phyloP scores from a whole-genome alignment of 2,113 vertebrate species.

The Hippopotamus amphibius region DNA sequence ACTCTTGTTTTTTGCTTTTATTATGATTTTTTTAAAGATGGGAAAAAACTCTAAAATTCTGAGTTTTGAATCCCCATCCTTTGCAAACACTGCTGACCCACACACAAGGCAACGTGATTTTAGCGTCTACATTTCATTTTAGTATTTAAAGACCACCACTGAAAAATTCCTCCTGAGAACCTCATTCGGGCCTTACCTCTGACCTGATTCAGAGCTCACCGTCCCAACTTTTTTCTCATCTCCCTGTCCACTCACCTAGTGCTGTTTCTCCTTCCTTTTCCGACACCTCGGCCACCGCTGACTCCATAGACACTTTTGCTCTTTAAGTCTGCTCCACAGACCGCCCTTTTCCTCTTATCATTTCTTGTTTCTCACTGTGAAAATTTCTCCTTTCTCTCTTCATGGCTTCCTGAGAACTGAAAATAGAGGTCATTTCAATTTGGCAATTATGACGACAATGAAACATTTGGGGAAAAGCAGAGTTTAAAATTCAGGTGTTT shows the following conservation, averaged over 20 bases:
- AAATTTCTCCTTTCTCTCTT: conserved; percentile 41
- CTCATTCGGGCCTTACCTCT: not conserved
- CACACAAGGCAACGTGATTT: not conserved
- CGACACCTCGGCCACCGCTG: fast-evolving
- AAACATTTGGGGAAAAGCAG: conserved; percentile 27
- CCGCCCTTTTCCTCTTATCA: not conserved
- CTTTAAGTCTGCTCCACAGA: not conserved
- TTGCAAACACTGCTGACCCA: not conserved
- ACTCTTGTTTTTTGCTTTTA: not conserved
- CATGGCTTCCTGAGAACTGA: conserved; percentile 11
- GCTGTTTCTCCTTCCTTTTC: not conserved
- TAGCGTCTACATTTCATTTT: not conserved
- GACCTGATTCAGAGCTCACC: not conserved
- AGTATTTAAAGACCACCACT: not conserved
- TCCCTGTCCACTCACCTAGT: fast-evolving
- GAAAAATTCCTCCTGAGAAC: not conserved
- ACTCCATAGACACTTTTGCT: not conserved
- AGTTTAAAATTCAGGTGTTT: conserved; percentile 43
- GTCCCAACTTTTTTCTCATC: too few species aligned
- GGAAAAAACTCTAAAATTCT: not conserved
- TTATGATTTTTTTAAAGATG: not conserved
- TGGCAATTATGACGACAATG: conserved; percentile 11
- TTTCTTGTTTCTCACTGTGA: conserved; percentile 16
- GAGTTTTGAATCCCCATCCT: not conserved
- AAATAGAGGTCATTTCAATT: conserved; percentile 68